Evolutionary conservation across 2,797 vertebrate genomes (phyloP).

Genomic region (Enteromius afrohamiltoni): DNA sequence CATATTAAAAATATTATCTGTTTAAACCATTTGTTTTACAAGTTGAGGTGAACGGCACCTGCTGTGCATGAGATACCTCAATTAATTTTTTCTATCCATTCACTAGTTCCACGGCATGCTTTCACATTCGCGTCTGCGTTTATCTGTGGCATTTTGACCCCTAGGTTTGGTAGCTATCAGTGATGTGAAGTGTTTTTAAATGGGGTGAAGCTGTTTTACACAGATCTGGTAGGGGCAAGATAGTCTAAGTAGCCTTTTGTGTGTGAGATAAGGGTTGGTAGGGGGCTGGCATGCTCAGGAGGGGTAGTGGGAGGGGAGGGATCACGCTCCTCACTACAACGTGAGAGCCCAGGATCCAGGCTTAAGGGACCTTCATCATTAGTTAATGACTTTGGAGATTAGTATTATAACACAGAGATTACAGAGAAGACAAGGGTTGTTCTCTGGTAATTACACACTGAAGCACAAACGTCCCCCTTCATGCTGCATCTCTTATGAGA

Average conservation of each 20-base stretch:
- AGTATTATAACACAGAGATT: conserved; percentile 85
- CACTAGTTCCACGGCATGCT: neutral
- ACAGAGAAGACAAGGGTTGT: conserved; percentile 83
- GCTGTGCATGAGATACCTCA: neutral
- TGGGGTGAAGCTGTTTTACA: conserved; percentile 77
- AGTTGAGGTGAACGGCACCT: neutral
- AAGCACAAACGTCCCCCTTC: conserved; percentile 68
- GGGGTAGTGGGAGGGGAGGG: conserved; percentile 71
- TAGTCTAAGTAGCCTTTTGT: conserved; percentile 85
- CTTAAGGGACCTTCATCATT: conserved; percentile 90
- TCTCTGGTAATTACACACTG: conserved; percentile 88
- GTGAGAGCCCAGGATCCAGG: conserved; percentile 85
- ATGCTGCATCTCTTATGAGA: conserved; percentile 53
- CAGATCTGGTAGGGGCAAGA: conserved; percentile 58
- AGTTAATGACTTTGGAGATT: conserved; percentile 88
- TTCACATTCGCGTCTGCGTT: neutral
- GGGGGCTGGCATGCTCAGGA: conserved; percentile 76
- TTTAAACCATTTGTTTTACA: neutral
- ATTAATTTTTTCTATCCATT: conserved; percentile 8
- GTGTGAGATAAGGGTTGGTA: conserved; percentile 77
- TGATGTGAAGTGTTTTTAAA: conserved; percentile 35
- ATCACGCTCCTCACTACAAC: conserved; percentile 86
- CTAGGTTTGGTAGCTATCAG: conserved; percentile 19
- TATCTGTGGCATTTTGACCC: conserved; percentile 18
- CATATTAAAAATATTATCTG: neutral